Evolutionary conservation across 1,140 invertebrate species (phyloP), one percentile per base, ranked within the genome.

Genomic region (Spodoptera litura): DNA sequence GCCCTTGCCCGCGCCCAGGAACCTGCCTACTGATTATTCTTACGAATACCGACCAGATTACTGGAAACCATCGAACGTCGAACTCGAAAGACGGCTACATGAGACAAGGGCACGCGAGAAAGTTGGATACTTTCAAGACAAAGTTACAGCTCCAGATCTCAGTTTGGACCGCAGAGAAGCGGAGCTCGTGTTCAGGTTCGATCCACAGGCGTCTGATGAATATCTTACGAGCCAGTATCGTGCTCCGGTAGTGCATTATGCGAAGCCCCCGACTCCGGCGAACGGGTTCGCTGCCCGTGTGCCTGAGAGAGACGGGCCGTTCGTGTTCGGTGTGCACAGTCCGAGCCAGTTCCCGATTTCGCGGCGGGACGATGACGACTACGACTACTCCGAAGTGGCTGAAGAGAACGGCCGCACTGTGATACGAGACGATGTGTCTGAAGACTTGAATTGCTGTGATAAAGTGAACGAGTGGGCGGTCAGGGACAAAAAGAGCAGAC

Each of bases 301-400:
- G 78, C 89, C 89, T 80, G 92, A 93, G 79, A 88, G 89, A 86
- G 93, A 95, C 84, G 94, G 94, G 35, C 94, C 94, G 81, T 95
- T 95, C 89, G 94, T 95, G 76, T 95, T 95, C 85, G 94, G 94
- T 62, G 90, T 94, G 62, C 93, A 95, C 85, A 93, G 90, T 71
- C 94, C 94, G 20, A 94, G 93, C 82, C 94, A 95, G 85, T 95
- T 95, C 83, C 91, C 91, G 8, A 85, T 93, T 27, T 82, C 85
- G 72, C 88, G 91, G 53, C 83, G 90, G 68, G 89, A 91, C 51
- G 91, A 94, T 2, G 91, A 93, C 74, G 92, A 94, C 83, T 92
- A 93, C 85, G 93, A 94, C 79, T 95, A 94, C 80, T 94, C 93
- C 15, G 91, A 93, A 81, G 91, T 94, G 62, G 86, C 93, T 38